Base-by-base conservation (phyloP, 2,888 invertebrate species). In the Eutolmus rufibarbis region DNA sequence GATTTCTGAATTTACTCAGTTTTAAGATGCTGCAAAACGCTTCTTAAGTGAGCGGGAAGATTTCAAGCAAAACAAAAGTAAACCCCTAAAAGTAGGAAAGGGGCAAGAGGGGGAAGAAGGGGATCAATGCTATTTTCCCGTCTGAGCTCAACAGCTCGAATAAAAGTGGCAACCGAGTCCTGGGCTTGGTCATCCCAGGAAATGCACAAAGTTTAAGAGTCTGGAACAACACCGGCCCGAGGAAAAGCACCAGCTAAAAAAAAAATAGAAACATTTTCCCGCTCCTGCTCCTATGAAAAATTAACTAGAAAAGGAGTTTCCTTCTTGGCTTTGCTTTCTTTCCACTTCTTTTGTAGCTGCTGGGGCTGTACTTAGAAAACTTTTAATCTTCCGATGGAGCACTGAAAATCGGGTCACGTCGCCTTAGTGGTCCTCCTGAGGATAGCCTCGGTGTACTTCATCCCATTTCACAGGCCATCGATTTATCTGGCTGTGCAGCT, bases 361-460 rank as follows among this genome's bases (percentile, higher is more conserved):
- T 28, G 66, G 66, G 56, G 37, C 57, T 82, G 37, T 82, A 82
- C 82, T 82, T 82, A 37, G 57, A 82, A 66, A 82, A 82, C 82
- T 82, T 82, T 82, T 82, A 82, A 82, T 82, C 82, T 57, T 57
- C 31, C 37, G n/a, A 66, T 82, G 82, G 57, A 78, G 37, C 37
- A 82, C 82, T 82, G 82, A 37, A 82, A 66, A 82, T 57, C 57
- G 57, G 82, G 82, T 82, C 82, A 82, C 66, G 82, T 82, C 57
- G 82, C 28, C 82, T 82, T 82, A 82, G 82, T 82, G 82, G 82
- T 66, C 57, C 82, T 82, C 37, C 31, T 40, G 34, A 23, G 51
- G 37, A 66, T 82, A 82, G 57, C 37, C 57, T 82, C 82, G 34
- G 82, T 23, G 66, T 66, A 57, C 57, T 82, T 57, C 57, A 82